Conservation (phyloP, 2,113 vertebrate species). For the Haemorhous mexicanus region DNA sequence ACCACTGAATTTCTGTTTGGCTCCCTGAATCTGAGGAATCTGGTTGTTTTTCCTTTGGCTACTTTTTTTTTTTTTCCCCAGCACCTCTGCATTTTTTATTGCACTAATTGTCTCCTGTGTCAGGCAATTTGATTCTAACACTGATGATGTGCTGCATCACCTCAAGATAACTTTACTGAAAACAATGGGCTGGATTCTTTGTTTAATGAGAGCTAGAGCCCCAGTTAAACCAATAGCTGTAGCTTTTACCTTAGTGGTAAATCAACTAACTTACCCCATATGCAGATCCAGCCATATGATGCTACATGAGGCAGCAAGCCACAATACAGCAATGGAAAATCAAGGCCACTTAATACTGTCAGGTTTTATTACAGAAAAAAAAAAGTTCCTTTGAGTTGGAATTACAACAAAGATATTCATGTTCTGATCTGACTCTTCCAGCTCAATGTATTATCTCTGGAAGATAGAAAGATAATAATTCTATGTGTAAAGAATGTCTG, state of each 20-base stretch:
- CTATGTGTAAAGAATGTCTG: background rate
- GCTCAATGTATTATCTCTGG: background rate
- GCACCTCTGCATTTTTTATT: background rate
- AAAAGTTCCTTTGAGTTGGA: background rate
- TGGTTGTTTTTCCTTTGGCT: background rate
- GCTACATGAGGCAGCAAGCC: background rate
- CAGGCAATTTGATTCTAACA: background rate
- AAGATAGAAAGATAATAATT: slow-evolving; percentile 1
- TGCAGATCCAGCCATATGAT: background rate
- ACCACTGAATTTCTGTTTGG: background rate
- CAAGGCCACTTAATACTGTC: background rate
- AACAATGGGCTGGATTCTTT: background rate
- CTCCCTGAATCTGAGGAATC: background rate
- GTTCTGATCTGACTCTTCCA: background rate
- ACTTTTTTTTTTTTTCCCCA: background rate
- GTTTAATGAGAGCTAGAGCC: background rate
- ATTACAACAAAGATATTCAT: background rate
- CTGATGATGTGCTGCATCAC: background rate
- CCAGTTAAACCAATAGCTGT: background rate
- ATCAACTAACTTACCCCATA: background rate
- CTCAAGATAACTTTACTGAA: background rate
- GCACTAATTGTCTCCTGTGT: background rate
- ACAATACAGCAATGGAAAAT: background rate
- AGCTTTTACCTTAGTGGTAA: background rate
- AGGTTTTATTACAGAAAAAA: background rate